Evolutionary conservation across 2,888 invertebrate genomes (phyloP), one percentile per base, ranked within the genome.

Genomic region (Gastrophysa polygoni): DNA sequence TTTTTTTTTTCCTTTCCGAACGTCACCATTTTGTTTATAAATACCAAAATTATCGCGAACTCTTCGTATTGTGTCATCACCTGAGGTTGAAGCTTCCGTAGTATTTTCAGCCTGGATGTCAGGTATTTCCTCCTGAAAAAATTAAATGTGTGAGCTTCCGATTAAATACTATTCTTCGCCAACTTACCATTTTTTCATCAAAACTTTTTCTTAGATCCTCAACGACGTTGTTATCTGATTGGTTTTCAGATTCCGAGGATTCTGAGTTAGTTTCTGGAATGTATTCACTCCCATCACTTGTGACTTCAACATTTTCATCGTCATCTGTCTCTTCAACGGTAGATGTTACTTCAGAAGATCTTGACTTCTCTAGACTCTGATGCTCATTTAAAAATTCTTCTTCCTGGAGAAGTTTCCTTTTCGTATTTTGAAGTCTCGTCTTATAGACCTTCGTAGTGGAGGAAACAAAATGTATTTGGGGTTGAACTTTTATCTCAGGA

Each of bases 251-350:
- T 7, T 47, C 47, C 10, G 20, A 47, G 20, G 20, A 8, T 49
- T n/a, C 28, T 49, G 49, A 49, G 16, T n/a, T 28, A 24, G 49
- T 49, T n/a, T 49, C 49, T 49, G 49, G 49, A 49, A 49, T 49
- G 20, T 47, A 47, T 14, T 47, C 47, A 47, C 47, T 20, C 11
- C 47, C 47, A 47, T 18, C 20, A 47, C 47, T 47, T 18, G 18
- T n/a, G 47, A 47, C 47, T 20, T 47, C 47, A 47, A 47, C 47
- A 47, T 47, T 47, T 47, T 47, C 47, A 47, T 18, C 8, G 47
- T 47, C 47, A 47, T 47, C 7, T 18, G 20, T 20, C 47, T 47
- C 20, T 47, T 18, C 20, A 47, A 47, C 14, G 18, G 47, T 47
- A 47, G 47, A 47, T 47, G 20, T 47, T 47, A 47, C 47, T 47